Conservation (phyloP, 35 echinoderm and acorn worm genomes). For the Eucidaris tribuloides region DNA sequence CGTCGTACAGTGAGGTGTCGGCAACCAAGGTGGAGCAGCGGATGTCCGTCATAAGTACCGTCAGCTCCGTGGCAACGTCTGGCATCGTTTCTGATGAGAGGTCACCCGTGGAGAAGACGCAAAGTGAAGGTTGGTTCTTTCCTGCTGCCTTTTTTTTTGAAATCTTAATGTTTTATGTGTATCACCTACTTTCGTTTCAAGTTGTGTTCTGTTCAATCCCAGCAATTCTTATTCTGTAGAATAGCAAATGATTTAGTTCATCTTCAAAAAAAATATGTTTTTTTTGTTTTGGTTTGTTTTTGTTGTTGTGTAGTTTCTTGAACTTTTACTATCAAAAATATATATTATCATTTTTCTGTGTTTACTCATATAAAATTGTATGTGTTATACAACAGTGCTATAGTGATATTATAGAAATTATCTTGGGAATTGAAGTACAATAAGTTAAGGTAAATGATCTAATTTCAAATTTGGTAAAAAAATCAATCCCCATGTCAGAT, state of each 20-base stretch:
- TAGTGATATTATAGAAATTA: too few relatives aligned
- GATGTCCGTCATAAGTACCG: conserved; percentile 84
- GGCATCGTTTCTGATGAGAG: conserved; percentile 78
- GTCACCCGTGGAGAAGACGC: conserved; percentile 65
- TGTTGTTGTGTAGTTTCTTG: not conserved
- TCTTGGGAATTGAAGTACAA: too few relatives aligned
- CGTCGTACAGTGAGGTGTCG: conserved; percentile 84
- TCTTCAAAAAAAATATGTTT: not conserved
- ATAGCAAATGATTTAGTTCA: not conserved
- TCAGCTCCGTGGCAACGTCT: conserved; percentile 82
- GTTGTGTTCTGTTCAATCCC: not conserved
- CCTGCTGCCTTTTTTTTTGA: not conserved
- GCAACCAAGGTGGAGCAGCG: conserved; percentile 68
- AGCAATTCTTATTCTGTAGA: not conserved
- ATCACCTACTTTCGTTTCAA: not conserved
- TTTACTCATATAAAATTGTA: too few relatives aligned
- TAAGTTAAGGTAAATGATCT: too few relatives aligned
- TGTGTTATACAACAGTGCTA: too few relatives aligned
- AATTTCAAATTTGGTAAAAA: too few relatives aligned
- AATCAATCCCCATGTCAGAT: too few relatives aligned
- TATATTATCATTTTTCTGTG: too few relatives aligned
- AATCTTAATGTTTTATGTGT: not conserved
- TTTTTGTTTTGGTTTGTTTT: not conserved
- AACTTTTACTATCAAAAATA: not conserved
- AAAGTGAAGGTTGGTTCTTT: conserved; percentile 76